Evolutionary conservation across 2,113 vertebrate genomes (phyloP), one percentile per base, ranked within the genome.

Genomic region (Crotalus helleri): DNA sequence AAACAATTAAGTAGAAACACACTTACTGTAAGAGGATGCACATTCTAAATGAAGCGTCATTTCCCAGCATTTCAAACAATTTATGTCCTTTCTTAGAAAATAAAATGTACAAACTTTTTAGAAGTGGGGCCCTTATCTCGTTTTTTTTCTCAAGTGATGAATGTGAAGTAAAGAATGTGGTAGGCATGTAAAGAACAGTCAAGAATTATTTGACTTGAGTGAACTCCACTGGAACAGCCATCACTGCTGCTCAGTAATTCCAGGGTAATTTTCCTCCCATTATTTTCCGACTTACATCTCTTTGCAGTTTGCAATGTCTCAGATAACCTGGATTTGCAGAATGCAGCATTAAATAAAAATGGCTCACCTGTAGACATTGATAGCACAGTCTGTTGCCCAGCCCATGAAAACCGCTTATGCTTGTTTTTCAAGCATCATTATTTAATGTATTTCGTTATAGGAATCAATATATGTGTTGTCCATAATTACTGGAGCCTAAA

Each of bases 321-420:
- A 13, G 54, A 58, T 57, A 39, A 92, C 49, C 87, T 46, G 29
- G 17, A 29, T 49, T 90, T 90, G 29, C 88, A 86, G 85, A 90
- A n/a, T 26, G 6, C 53, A 93, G 57, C 92, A 93, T n/a, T 89
- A 93, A 90, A 61, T 90, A 86, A 86, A 61, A 93, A 86, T 33
- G 57, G 46, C n/a, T 11, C 59, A 26, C 13, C 8, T 23, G 57
- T 85, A 51, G 39, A 33, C 44, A 61, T 44, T 53, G 90, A 93
- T 61, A 90, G 53, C 59, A 93, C 74, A 86, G 24, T 54, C 61
- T 53, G 74, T 44, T 90, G 74, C 88, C 74, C 90, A 61, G 86
- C 46, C 10, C 58, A 44, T 54, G 88, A 90, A 90, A 89, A 9
- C 19, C 23, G 59, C 49, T 92, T 92, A 69, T 7, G 23, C 10